These are phyloP conservation scores for Orthosia cruda DNA, from an alignment of 2,888 invertebrate genomes.

Conservation along the genomic window DNA sequence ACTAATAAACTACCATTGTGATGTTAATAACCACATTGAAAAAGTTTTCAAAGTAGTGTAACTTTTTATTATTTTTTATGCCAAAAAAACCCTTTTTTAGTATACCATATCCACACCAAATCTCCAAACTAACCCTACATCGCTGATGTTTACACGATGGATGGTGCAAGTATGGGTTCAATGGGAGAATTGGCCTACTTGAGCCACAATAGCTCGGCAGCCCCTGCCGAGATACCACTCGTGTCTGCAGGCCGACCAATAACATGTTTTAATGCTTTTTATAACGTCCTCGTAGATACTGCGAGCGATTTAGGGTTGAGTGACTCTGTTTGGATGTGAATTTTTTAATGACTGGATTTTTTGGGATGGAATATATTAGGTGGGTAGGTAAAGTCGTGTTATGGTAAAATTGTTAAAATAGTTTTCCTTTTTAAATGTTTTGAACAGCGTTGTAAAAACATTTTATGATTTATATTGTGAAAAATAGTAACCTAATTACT, in stretches of 20 bases:
- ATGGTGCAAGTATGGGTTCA: slow-evolving; percentile 86
- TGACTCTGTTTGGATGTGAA: slow-evolving; percentile 1
- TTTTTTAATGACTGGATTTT: slow-evolving; percentile 9
- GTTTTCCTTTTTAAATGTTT: no score
- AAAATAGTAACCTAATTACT: no score
- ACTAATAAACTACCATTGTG: no score
- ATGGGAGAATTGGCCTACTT: slow-evolving; percentile 91
- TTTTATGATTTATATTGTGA: no score
- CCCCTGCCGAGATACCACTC: slow-evolving; percentile 82
- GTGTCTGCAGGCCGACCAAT: slow-evolving; percentile 73
- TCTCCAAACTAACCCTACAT: slow-evolving; percentile 51
- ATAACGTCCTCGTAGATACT: slow-evolving; percentile 60
- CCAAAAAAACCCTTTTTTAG: background rate
- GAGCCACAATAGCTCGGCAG: slow-evolving; percentile 82
- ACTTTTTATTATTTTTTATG: no score
- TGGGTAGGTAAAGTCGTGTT: no score
- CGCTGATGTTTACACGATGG: slow-evolving; percentile 86
- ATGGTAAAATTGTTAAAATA: no score
- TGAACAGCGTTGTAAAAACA: no score
- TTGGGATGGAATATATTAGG: background rate
- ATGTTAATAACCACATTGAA: no score
- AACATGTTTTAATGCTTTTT: slow-evolving; percentile 76
- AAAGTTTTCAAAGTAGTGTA: no score
- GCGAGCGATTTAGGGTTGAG: slow-evolving; percentile 52
- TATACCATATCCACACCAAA: slow-evolving; percentile 76